Evolutionary conservation across 1,140 invertebrate genomes (phyloP), one percentile per base, ranked within the genome.

Genomic region (Penaeus japonicus): DNA sequence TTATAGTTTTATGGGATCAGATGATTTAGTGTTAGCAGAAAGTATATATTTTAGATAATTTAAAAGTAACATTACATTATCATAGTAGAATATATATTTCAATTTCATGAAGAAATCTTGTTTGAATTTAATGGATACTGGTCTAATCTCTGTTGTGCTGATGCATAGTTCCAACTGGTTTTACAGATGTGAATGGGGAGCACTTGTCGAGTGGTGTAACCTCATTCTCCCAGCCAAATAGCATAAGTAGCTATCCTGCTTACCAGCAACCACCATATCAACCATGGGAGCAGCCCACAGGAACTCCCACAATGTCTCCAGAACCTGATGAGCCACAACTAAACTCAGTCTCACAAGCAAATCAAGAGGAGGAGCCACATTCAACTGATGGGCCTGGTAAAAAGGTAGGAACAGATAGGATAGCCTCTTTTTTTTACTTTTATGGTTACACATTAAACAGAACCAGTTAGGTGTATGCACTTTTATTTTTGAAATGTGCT

Each of bases 331-430:
- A 84, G 18, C 55, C 83, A 1, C 18, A 59, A 7, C 39, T 24
- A 22, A 20, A 54, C 10, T 4, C 59, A 18, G 24, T 20, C 1
- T 12, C 39, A 47, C 80, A 88, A 20, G 39, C 55, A 53, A 85
- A 47, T 5, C 57, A 84, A 22, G 89, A 89, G 32, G 89, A 89
- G 65, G 83, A 85, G 35, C 75, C 77, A 2, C 86, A 89, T 57
- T 86, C 78, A 79, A 54, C 83, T 22, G 79, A 85, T 57, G 86
- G 85, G 89, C 73, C 84, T n/a, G 84, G 65, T 1, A 89, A 88
- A 35, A 88, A 89, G 89, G 89, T 89, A 35, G 82, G 89, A 54
- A 73, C 10, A 1, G 47, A 47, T 47, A 7, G 5, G 47, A 32
- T 73, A 4, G 70, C 70, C 18, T 30, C 27, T 73, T 0, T 73